A percentile compares a stretch with the other conserved stretches of the same genome.
Evolutionary conservation across 2,113 vertebrate species (phyloP).

Genomic region (Callipepla squamata): DNA sequence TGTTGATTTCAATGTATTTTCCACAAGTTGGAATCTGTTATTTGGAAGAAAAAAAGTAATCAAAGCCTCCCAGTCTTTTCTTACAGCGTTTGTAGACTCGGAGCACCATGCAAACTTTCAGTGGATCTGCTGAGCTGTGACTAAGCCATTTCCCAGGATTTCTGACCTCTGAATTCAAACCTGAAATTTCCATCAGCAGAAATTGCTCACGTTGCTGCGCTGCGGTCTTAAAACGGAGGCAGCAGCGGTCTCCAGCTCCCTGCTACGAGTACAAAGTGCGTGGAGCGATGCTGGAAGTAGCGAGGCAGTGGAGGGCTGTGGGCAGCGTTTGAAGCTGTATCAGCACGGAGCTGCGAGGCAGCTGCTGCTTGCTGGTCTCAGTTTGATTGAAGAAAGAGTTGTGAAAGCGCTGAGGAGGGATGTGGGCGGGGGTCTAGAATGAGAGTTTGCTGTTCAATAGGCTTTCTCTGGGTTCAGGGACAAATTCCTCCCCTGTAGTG

Average conservation of each 20-base stretch:
- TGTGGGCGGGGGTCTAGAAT: neutral
- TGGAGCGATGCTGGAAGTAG: neutral
- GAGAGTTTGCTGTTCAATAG: neutral
- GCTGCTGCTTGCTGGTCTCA: neutral
- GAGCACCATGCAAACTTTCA: neutral
- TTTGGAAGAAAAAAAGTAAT: neutral
- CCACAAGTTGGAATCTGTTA: neutral
- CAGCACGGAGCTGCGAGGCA: neutral
- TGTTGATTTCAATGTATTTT: slow-evolving; percentile 6
- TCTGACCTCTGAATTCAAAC: slow-evolving; percentile 34
- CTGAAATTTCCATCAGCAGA: slow-evolving; percentile 9
- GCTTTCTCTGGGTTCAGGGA: neutral
- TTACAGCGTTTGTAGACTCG: neutral
- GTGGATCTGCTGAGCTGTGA: slow-evolving; percentile 30
- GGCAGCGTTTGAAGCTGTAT: neutral
- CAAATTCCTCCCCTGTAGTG: neutral
- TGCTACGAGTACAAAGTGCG: neutral
- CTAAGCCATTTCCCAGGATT: slow-evolving; percentile 45
- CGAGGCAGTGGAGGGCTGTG: neutral
- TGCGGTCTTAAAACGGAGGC: neutral
- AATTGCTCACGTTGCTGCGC: neutral
- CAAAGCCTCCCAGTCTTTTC: neutral
- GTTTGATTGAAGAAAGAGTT: neutral
- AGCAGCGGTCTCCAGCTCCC: neutral
- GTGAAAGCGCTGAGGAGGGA: neutral